These are phyloP conservation scores for Otocyon megalotis DNA, from an alignment of 2,113 vertebrate genomes.

Conservation along the genomic window DNA sequence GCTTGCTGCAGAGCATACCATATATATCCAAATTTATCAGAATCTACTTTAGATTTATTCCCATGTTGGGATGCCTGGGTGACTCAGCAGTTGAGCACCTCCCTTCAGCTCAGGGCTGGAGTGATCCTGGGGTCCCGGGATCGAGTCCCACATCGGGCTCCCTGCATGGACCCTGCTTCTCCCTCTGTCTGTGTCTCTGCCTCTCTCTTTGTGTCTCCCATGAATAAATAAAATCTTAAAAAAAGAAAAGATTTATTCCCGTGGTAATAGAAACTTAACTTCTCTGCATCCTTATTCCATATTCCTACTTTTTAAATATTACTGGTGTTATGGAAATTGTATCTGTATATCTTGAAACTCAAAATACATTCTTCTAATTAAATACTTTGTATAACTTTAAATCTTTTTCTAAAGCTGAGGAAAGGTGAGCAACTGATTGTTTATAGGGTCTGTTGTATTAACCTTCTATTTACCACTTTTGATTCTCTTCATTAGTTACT, in stretches of 20 bases:
- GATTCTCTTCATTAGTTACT: not conserved
- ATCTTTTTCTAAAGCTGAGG: not conserved
- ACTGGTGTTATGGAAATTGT: not conserved
- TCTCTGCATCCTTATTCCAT: not conserved
- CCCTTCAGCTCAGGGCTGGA: too few relatives aligned
- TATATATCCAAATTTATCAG: not conserved
- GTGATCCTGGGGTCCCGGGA: too few relatives aligned
- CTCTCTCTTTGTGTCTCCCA: too few relatives aligned
- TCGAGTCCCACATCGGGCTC: too few relatives aligned
- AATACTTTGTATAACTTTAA: not conserved
- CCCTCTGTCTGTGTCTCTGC: too few relatives aligned
- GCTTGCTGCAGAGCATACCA: not conserved
- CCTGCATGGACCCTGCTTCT: too few relatives aligned
- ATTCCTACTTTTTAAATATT: not conserved
- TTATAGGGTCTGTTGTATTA: not conserved
- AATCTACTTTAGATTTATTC: not conserved
- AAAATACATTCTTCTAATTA: not conserved
- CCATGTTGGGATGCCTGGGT: too few relatives aligned
- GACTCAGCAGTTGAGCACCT: too few relatives aligned
- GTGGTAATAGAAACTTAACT: not conserved
- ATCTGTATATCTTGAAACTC: not conserved
- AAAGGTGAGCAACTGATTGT: not conserved
- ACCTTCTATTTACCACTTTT: not conserved
- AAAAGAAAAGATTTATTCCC: not conserved
- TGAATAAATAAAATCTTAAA: too few relatives aligned